These are phyloP conservation scores for Plebejus melissa DNA, from an alignment of 2,888 invertebrate genomes.

Conservation along the genomic window DNA sequence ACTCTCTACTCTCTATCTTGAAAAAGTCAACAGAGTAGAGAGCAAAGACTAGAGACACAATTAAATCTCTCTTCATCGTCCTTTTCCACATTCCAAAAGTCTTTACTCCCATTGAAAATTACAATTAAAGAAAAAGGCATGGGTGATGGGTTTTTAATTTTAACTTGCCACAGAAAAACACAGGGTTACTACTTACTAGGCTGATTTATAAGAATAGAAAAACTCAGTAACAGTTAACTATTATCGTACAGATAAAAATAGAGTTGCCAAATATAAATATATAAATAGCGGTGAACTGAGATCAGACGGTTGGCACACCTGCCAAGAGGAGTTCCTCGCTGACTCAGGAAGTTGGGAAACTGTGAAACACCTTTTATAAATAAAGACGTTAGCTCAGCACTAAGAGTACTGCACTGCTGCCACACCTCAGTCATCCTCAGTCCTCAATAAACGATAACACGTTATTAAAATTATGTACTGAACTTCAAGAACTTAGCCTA, in stretches of 20 bases:
- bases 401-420: background rate
- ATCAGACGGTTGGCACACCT: conserved; percentile 40
- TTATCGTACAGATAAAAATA: background rate
- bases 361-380: conserved; percentile 8
- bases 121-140: no score
- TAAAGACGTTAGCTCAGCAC: background rate
- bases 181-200: no score
- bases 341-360: conserved; percentile 54
- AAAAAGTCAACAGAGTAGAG: no score
- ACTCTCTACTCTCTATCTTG: no score
- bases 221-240: background rate
- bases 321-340: conserved; percentile 49
- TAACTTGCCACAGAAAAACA: no score
- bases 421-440: background rate
- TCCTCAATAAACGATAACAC: background rate
- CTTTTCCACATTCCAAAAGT: no score
- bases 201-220: background rate
- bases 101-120: no score
- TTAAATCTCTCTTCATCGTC: no score
- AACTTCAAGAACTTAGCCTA: no score
- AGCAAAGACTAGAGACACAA: no score
- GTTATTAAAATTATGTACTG: background rate
- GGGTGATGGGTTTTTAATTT: no score
- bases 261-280: background rate
- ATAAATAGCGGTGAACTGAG: conserved; percentile 1